Conservation (phyloP, 2,888 invertebrate species). For the Troilus luridus region DNA sequence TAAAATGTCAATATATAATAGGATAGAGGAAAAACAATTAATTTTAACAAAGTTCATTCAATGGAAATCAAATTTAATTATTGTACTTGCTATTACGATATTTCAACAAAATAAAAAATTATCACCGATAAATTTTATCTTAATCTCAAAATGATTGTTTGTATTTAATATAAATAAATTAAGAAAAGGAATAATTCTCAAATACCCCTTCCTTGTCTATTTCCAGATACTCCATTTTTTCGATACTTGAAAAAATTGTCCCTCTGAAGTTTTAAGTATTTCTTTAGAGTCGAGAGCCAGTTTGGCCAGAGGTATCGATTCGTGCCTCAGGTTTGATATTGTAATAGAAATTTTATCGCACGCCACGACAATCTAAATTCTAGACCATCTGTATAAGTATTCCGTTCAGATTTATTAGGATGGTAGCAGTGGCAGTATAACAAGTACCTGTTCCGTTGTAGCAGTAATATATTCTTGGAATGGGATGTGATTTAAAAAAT, state of each 20-base stretch:
- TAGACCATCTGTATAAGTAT: not conserved
- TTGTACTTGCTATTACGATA: no score
- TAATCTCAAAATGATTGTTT: no score
- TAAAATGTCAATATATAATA: no score
- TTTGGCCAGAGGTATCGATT: not conserved
- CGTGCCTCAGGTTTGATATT: conserved; percentile 14
- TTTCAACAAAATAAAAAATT: no score
- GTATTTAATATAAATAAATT: no score
- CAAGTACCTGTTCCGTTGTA: not conserved
- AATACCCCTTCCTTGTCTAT: no score
- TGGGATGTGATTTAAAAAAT: not conserved
- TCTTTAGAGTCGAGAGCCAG: not conserved
- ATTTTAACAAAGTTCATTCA: no score
- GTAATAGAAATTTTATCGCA: conserved; percentile 6
- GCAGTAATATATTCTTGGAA: not conserved
- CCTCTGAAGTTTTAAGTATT: not conserved
- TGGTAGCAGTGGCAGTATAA: not conserved
- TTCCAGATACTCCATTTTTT: no score
- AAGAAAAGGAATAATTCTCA: no score
- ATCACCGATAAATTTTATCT: no score
- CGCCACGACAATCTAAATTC: conserved; percentile 3
- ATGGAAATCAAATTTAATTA: no score
- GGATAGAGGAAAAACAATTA: no score
- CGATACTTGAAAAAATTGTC: not conserved
- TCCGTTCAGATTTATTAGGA: not conserved